Base-by-base conservation (phyloP, 2,797 vertebrate genomes). In the Echeneis naucrates region DNA sequence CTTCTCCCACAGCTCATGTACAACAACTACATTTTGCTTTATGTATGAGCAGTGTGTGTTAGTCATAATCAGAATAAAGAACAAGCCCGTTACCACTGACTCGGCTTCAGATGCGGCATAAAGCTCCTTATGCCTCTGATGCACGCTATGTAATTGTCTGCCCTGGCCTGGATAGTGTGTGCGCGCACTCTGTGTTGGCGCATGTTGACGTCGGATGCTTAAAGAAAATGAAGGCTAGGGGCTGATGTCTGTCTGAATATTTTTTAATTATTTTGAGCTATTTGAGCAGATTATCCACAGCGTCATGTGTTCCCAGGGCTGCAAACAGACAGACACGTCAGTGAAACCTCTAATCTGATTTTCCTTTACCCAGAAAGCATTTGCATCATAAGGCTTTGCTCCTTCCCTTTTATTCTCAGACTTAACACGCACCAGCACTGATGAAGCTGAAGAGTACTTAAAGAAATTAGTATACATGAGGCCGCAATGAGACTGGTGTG, bases 181-280 rank as follows among this genome's bases (percentile, higher is more conserved):
- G 54, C 27, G 57, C 33, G 35, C 9, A 23, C 23, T 71, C 60
- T 54, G 40, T 52, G 72, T 37, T 67, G 78, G 58, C 62, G 67
- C 72, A 76, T 45, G 51, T 35, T 32, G 56, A 67, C 5, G 11
- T n/a, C 38, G 42, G 42, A 60, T 16, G 70, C 70, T 62, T 58
- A 42, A 55, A 76, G 80, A 74, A 81, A 74, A 81, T 61, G 50
- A 79, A 80, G 54, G 61, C 64, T 10, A 13, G 21, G 23, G 61
- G 48, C 55, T 62, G 69, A 59, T 77, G 72, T 51, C 53, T 75
- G 72, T 81, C 82, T 77, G 76, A 74, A 78, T 84, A 68, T 72
- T 87, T 88, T 88, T 75, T 84, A 89, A 88, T 90, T 84, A 87
- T 72, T 68, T 80, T 12, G 62, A 81, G 80, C 79, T 84, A 70